phyloP scores from a whole-genome alignment of 2,888 invertebrate species.

The Tanytarsus gracilentus region DNA sequence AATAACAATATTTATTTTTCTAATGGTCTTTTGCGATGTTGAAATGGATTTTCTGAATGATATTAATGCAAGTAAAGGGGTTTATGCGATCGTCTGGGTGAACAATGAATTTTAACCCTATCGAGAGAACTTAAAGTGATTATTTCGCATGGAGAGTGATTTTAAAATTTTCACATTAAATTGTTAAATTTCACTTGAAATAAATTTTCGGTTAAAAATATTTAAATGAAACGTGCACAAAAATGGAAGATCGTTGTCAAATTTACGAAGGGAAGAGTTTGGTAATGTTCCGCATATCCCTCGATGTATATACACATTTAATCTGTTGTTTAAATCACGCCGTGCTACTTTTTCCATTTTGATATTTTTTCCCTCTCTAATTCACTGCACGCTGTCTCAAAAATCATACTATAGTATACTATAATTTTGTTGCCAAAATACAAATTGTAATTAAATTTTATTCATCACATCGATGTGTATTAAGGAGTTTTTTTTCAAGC shows the following conservation, averaged over 20 bases:
- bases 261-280: background rate
- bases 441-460: conserved; percentile 24
- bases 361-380: background rate
- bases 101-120: too few relatives aligned
- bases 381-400: background rate
- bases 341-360: conserved; percentile 24
- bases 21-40: conserved; percentile 3
- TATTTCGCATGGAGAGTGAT: conserved; percentile 9
- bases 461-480: background rate
- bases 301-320: background rate
- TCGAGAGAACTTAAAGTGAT: too few relatives aligned
- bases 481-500: background rate
- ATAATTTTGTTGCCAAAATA: conserved; percentile 29
- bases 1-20: conserved; percentile 24
- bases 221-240: too few relatives aligned
- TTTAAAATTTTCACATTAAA: background rate
- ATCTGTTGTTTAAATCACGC: conserved; percentile 15
- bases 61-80: background rate
- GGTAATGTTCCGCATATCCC: background rate
- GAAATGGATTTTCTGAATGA: background rate
- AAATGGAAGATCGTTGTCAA: too few relatives aligned
- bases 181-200: background rate
- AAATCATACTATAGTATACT: background rate
- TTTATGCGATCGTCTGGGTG: background rate
- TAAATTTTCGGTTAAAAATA: too few relatives aligned